Percentiles rank a stretch among this genome's conserved stretches.
Evolutionary conservation across 2,797 vertebrate species (phyloP).

Genomic region (Coluber constrictor): DNA sequence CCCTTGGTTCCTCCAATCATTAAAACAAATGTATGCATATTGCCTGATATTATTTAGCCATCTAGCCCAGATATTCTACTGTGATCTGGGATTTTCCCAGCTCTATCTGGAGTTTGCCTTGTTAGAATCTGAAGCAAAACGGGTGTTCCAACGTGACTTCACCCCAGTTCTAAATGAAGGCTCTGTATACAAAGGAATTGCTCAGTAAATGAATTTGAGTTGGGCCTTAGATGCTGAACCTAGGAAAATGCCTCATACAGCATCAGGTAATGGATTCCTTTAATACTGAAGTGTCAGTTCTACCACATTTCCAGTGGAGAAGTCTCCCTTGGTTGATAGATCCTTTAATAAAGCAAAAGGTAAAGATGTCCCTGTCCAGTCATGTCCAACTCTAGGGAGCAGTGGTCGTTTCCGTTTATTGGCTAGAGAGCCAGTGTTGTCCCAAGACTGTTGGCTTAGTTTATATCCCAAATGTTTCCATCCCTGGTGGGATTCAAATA

Average conservation of each 20-base stretch:
- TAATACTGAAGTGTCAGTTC: background rate
- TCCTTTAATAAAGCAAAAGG: background rate
- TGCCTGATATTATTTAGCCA: background rate
- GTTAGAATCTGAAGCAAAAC: background rate
- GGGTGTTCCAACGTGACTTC: background rate
- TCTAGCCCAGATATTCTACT: background rate
- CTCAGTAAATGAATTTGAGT: background rate
- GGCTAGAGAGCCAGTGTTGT: background rate
- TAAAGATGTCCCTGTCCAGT: background rate
- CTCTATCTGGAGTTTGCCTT: background rate
- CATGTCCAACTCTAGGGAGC: rapidly evolving
- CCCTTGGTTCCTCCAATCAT: background rate
- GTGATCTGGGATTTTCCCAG: background rate
- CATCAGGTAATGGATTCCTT: background rate
- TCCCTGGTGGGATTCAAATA: too few relatives aligned
- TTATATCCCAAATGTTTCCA: too few relatives aligned
- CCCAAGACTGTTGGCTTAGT: background rate
- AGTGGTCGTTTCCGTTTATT: background rate
- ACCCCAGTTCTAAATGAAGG: background rate
- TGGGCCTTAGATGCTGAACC: background rate
- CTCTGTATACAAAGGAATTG: background rate
- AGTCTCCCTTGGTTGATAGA: background rate
- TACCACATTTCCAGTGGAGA: background rate
- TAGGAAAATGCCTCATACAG: background rate
- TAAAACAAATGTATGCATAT: background rate